Evolutionary conservation across 2,888 invertebrate species (phyloP).

Genomic region (Digitonthophagus gazella): DNA sequence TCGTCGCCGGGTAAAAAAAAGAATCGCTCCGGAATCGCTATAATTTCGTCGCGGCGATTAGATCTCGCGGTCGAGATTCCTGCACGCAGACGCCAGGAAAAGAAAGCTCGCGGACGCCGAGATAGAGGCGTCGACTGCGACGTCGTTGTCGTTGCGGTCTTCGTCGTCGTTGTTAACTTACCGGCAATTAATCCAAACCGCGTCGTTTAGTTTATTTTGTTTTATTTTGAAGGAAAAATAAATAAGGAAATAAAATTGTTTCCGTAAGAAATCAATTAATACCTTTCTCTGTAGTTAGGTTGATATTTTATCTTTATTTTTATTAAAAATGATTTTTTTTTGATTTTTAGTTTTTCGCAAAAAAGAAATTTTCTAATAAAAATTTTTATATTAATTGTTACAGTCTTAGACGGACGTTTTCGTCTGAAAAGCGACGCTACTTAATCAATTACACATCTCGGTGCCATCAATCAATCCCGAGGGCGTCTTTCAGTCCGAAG

Average conservation of each 20-base stretch:
- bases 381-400: too few relatives aligned
- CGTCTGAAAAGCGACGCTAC: not conserved
- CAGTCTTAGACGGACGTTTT: too few relatives aligned
- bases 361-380: too few relatives aligned
- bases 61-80: not conserved
- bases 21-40: not conserved
- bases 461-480: not conserved
- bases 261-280: too few relatives aligned
- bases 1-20: not conserved
- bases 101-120: not conserved
- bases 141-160: not conserved
- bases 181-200: not conserved
- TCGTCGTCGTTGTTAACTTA: not conserved
- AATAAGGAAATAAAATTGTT: too few relatives aligned
- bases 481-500: not conserved
- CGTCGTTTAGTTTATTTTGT: not conserved
- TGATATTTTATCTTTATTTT: too few relatives aligned
- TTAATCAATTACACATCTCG: not conserved
- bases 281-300: too few relatives aligned
- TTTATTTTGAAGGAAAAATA: not conserved
- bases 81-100: not conserved
- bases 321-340: too few relatives aligned
- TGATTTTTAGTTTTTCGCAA: too few relatives aligned
- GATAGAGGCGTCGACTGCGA: not conserved
- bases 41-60: not conserved